Evolutionary conservation across 1,140 invertebrate genomes (phyloP), one percentile per base, ranked within the genome.

Genomic region (Listronotus bonariensis): DNA sequence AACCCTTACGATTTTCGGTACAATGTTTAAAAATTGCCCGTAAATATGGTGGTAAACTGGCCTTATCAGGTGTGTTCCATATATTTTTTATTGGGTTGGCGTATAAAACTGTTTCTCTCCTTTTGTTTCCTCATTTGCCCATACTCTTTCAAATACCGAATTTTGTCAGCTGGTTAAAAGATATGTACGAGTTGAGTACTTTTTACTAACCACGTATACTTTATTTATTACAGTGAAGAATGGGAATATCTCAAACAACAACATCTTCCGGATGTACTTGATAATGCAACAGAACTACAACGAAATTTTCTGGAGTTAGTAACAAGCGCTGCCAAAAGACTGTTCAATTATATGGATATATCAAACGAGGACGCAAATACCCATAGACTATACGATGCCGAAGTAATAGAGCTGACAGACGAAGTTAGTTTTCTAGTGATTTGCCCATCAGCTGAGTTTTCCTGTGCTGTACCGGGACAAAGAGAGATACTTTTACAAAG

Each of bases 351-450:
- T 68, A 91, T 93, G 89, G 89, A 92, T 61, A 88, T 93, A 46
- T 84, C 81, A 14, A 72, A 80, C 6, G 86, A 92, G 26, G 86
- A 89, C 54, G 86, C 88, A 4, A 73, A 84, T 11, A 81, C 82
- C 68, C 89, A 92, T 80, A 84, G 95, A 67, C 79, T 97, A 15
- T 98, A 96, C 78, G 92, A 96, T 71, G 82, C 89, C 7, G 95
- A 98, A 82, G 91, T 98, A 0, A 89, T 98, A 46, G 95, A 98
- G 78, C 80, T 97, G 1, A 93, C 89, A 68, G 82, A 82, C 46
- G 90, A 96, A 61, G 92, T 97, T 17, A 93, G 93, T 20, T 91
- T 98, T 62, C 82, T 98, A 0, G 87, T 98, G 59, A 82, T 96
- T 6, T 90, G 96, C 64, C 96, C 96, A 0, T 90, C 94, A 0